These are phyloP conservation scores for Nephila pilipes DNA, from an alignment of 1,140 invertebrate species.

Conservation along the genomic window DNA sequence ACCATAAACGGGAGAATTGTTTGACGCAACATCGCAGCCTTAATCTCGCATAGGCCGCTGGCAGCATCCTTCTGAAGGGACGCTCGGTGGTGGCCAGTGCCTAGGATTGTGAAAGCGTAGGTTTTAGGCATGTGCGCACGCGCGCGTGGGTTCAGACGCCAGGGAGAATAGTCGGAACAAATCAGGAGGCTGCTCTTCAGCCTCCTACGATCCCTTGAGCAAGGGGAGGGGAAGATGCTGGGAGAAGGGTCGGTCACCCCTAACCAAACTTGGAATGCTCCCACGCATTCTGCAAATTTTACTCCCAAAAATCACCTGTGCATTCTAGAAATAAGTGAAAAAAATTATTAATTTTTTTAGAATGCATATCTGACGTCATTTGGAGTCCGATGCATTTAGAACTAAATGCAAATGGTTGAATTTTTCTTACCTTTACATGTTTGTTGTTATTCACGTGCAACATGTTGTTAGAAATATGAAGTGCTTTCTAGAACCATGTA, in stretches of 20 bases:
- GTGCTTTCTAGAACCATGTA: no score
- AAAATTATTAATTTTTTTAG: no score
- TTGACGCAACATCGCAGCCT: constrained; percentile 35
- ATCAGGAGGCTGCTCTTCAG: constrained; percentile 53
- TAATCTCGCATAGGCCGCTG: background rate
- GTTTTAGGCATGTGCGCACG: background rate
- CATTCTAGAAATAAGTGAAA: no score
- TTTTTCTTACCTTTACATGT: no score
- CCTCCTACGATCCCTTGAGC: constrained; percentile 61
- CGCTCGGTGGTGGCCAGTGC: background rate
- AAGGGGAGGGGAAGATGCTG: constrained; percentile 63
- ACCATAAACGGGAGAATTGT: background rate
- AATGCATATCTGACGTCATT: no score
- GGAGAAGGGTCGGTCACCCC: constrained; percentile 18
- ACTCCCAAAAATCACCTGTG: no score
- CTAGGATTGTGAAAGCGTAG: background rate
- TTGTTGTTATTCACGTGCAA: no score
- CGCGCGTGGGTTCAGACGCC: background rate
- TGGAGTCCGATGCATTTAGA: no score
- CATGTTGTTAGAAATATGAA: no score
- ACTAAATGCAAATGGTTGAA: no score
- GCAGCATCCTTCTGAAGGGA: constrained; percentile 58
- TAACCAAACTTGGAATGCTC: background rate
- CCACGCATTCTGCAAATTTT: no score
- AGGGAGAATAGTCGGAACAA: background rate